Base-by-base conservation (phyloP, 2,113 vertebrate genomes). In the Oceanites oceanicus region DNA sequence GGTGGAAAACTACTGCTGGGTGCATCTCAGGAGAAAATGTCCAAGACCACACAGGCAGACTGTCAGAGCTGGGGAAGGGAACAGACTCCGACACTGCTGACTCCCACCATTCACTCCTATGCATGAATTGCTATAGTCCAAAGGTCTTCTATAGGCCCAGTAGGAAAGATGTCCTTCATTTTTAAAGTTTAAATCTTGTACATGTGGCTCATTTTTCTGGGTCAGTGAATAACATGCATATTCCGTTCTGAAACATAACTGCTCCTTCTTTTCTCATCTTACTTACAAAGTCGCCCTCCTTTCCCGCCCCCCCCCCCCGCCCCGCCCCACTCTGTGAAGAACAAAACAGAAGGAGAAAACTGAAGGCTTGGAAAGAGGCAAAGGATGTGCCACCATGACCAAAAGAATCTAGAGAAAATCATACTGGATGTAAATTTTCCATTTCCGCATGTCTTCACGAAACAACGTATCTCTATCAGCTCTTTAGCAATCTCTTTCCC, bases 1-100 rank as follows among this genome's bases (percentile, higher is more conserved):
- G 93, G 91, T 97, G 96, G 95, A 97, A 95, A 96, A 96, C 91
- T 96, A 91, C 84, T 65, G 65, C 61, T 87, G 77, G 77, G 80
- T 49, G 44, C 23, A 75, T 26, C 82, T 89, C 61, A 94, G 94
- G 47, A 87, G 73, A 87, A 59, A 56, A 85, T 34, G 42, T 38
- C 72, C 55, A 82, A 76, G 74, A 94, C 45, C 71, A 74, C 55
- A n/a, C 1, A 40, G 42, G 59, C 45, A 9, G 10, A 29, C 15
- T 63, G 63, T 27, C 68, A 73, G 59, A 91, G 34, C 30, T 68
- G 34, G 47, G 36, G 34, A 93, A 81, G 26, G 40, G 38, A 78
- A 87, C 4, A 89, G 34, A 25, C 11, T 49, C 29, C 19, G 55
- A 40, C 16, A 36, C 6, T n/a, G 13, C 66, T 36, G 17, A 72